These are phyloP conservation scores for Esox masquinongy DNA, from an alignment of 2,797 vertebrate genomes.

Conservation along the genomic window DNA sequence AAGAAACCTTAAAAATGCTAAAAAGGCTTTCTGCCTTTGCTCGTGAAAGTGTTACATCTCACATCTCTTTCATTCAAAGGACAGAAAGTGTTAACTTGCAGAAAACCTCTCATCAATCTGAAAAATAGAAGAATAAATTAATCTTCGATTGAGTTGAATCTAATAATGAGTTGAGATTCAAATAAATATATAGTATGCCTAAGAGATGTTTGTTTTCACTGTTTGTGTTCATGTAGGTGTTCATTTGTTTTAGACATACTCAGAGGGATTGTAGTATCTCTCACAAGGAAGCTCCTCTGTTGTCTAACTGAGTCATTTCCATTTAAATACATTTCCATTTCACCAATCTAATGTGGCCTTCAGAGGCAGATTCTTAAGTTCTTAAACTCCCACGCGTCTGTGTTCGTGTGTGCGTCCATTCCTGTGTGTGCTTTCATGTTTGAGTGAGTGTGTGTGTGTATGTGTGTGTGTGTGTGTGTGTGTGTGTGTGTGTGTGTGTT, in stretches of 20 bases:
- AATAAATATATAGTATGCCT: too few species aligned
- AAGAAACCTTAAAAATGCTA: conserved; percentile 35
- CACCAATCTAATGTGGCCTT: conserved; percentile 15
- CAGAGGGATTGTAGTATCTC: background rate
- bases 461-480: conserved; percentile 19
- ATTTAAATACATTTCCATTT: conserved; percentile 39
- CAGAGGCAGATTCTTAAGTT: background rate
- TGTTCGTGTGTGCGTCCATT: background rate
- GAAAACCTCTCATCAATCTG: background rate
- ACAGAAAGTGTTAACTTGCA: conserved; percentile 14
- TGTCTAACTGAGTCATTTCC: conserved; percentile 1
- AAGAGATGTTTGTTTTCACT: background rate
- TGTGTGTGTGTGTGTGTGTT: conserved; percentile 27
- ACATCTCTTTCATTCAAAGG: conserved; percentile 36
- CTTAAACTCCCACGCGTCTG: background rate
- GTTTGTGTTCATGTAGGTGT: background rate
- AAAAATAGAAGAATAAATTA: background rate
- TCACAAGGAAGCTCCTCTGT: background rate
- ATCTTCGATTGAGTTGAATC: background rate
- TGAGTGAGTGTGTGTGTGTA: conserved; percentile 23
- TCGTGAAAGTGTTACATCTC: conserved; percentile 25
- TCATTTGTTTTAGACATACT: background rate
- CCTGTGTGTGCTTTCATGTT: conserved; percentile 6
- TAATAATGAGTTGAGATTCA: too few species aligned
- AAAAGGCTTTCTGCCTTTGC: conserved; percentile 1